These are phyloP conservation scores for Stenodera caucasica DNA, from an alignment of 2,888 invertebrate species.

Conservation along the genomic window DNA sequence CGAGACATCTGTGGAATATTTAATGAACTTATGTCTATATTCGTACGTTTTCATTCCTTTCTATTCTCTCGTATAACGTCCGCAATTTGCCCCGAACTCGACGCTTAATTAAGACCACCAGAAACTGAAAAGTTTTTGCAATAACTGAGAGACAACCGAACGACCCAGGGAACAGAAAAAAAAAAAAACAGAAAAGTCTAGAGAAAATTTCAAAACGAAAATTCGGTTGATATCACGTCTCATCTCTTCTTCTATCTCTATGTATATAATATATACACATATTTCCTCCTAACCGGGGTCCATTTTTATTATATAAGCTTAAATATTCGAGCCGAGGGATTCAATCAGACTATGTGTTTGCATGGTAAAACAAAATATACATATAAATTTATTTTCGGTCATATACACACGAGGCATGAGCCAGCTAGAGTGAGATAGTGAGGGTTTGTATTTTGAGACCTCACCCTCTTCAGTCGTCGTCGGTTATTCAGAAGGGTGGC, in stretches of 20 bases:
- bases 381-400: constrained; percentile 38
- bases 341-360: constrained; percentile 40
- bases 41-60: constrained; percentile 29
- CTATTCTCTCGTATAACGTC: constrained; percentile 26
- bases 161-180: background rate
- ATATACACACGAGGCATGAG: constrained; percentile 13
- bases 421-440: constrained; percentile 1
- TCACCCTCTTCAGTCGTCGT: constrained; percentile 1
- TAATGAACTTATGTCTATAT: constrained; percentile 28
- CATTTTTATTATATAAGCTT: constrained; percentile 16
- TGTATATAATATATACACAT: no score
- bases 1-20: constrained; percentile 26
- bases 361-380: constrained; percentile 38
- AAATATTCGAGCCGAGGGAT: constrained; percentile 26
- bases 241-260: background rate
- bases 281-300: constrained; percentile 5
- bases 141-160: background rate
- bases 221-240: background rate
- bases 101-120: constrained; percentile 34
- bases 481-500: constrained; percentile 2
- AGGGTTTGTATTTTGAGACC: background rate
- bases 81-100: constrained; percentile 29
- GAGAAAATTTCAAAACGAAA: background rate
- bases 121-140: constrained; percentile 22
- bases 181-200: background rate